phyloP scores from a whole-genome alignment of 2,888 invertebrate genomes.

The Dasypogon diadema region DNA sequence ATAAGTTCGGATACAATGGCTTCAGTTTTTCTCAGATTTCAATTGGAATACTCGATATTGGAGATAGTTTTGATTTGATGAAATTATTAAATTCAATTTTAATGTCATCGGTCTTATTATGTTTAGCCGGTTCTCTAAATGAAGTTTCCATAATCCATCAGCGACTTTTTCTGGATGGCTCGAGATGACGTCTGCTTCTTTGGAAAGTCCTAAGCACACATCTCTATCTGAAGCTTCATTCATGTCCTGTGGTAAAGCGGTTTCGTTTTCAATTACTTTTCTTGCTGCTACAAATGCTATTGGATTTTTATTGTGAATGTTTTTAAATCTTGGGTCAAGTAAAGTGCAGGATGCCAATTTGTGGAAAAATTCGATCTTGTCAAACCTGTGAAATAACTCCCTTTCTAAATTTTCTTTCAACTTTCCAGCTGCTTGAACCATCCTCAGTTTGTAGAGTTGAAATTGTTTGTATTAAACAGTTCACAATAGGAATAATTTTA shows the following conservation, averaged over 20 bases:
- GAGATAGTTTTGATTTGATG: no score
- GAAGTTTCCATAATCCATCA: no score
- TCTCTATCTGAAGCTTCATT: no score
- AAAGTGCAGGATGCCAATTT: not conserved
- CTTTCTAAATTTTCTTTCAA: not conserved
- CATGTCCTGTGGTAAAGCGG: no score
- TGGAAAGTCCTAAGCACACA: no score
- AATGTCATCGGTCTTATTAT: no score
- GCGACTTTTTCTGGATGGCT: no score
- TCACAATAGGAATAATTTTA: not conserved
- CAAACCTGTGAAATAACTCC: not conserved
- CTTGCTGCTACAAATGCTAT: not conserved
- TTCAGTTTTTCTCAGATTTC: not conserved
- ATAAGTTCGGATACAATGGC: not conserved
- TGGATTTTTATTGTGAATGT: not conserved
- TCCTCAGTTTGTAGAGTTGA: not conserved
- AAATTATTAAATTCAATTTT: no score
- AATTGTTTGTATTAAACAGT: not conserved
- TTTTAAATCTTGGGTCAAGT: not conserved
- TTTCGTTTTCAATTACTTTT: not conserved
- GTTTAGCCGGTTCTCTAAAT: no score
- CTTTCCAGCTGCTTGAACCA: not conserved
- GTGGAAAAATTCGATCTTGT: not conserved
- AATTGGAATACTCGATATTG: not conserved
- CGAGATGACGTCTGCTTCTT: no score